Percentiles rank a stretch among this genome's conserved stretches.
These are phyloP conservation scores for Columba janthina DNA, from an alignment of 2,113 vertebrate genomes.

Conservation along the genomic window DNA sequence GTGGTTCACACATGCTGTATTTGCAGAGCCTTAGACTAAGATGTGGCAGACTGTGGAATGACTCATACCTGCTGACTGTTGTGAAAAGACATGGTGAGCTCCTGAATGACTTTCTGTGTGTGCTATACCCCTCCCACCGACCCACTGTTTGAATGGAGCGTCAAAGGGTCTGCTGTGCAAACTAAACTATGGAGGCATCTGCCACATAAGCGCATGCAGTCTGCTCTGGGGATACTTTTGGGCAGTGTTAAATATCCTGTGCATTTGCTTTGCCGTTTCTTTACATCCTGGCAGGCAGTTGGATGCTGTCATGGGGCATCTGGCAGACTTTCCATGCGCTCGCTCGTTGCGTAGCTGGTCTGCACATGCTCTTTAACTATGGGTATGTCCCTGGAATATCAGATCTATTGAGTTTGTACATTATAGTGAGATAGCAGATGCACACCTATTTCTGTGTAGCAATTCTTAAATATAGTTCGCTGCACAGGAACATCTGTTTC, in stretches of 20 bases:
- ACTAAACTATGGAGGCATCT: not conserved
- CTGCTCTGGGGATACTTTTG: not conserved
- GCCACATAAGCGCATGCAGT: rapidly evolving
- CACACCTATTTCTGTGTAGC: not conserved
- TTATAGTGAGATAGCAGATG: not conserved
- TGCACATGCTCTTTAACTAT: not conserved
- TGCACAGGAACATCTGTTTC: not conserved
- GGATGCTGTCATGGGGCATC: not conserved
- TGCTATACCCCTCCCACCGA: not conserved
- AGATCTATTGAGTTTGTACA: not conserved
- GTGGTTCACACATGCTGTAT: not conserved
- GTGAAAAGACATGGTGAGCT: not conserved
- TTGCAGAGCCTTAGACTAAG: not conserved
- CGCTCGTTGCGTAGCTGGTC: not conserved
- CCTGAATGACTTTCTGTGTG: not conserved
- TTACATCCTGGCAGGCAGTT: not conserved
- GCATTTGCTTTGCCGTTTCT: not conserved
- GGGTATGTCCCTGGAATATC: not conserved
- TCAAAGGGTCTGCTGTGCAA: not conserved
- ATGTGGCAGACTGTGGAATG: not conserved
- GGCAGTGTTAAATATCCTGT: not conserved
- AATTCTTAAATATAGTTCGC: not conserved
- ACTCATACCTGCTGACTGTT: not conserved
- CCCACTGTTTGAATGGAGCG: not conserved
- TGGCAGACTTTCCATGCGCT: not conserved